phyloP scores from a whole-genome alignment of 2,888 invertebrate genomes.

The Gasteruption jaculator region DNA sequence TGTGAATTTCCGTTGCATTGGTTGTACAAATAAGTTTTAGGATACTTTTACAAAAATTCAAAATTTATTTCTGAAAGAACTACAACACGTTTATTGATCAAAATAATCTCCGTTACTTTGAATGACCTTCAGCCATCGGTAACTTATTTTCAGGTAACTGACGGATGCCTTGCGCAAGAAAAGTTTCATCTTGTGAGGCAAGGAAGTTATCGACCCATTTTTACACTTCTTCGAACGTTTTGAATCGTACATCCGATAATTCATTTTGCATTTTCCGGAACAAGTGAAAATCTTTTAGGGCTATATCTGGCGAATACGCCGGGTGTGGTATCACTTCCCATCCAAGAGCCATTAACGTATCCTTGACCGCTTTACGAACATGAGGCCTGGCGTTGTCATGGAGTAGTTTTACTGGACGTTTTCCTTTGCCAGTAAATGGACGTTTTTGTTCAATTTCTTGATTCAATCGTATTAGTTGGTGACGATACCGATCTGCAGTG shows the following conservation, averaged over 20 bases:
- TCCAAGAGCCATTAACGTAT: no score
- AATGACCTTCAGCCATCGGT: constrained; percentile 4
- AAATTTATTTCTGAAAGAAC: constrained; percentile 4
- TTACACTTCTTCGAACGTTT: constrained; percentile 7
- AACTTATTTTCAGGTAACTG: constrained; percentile 1
- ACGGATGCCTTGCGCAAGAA: constrained; percentile 5
- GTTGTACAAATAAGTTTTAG: constrained; percentile 9
- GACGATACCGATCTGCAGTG: constrained; percentile 4
- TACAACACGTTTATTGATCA: constrained; percentile 1
- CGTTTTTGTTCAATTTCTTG: neutral
- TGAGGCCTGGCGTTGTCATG: constrained; percentile 4
- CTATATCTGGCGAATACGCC: neutral
- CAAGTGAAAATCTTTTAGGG: constrained; percentile 5
- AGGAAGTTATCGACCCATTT: constrained; percentile 1
- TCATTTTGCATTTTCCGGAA: constrained; percentile 5
- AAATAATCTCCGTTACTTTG: constrained; percentile 7
- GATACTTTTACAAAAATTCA: constrained; percentile 4
- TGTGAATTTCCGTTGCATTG: no score
- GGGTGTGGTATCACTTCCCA: constrained; percentile 1
- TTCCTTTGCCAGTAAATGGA: constrained; percentile 7
- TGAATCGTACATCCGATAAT: constrained; percentile 5
- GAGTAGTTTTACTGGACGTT: no score
- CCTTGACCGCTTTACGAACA: constrained; percentile 5
- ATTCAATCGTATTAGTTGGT: constrained; percentile 1
- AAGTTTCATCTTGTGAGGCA: constrained; percentile 6